A percentile compares a stretch with the other conserved stretches of the same genome.
phyloP scores from a whole-genome alignment of 2,797 vertebrate species.

The Oreortyx pictus region DNA sequence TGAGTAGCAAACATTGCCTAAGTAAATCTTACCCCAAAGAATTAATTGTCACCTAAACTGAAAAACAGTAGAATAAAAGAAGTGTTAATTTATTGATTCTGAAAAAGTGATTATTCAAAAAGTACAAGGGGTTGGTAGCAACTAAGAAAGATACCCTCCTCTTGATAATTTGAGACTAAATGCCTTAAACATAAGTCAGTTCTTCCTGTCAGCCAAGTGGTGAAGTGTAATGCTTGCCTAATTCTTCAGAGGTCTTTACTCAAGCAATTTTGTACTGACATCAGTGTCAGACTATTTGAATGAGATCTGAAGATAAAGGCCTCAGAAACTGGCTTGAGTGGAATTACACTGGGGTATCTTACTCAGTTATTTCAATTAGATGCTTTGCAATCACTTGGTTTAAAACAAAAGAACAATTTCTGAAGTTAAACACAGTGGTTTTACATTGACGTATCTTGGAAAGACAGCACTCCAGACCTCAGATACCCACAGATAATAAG shows the following conservation, averaged over 20 bases:
- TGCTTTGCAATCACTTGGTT: conserved; percentile 29
- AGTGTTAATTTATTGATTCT: background rate
- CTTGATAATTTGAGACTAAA: conserved; percentile 31
- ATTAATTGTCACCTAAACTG: background rate
- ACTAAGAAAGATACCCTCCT: background rate
- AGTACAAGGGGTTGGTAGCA: background rate
- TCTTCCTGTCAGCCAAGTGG: conserved; percentile 37
- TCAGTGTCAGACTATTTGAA: conserved; percentile 44
- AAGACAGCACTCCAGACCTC: conserved; percentile 32
- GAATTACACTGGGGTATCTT: background rate
- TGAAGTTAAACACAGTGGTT: conserved; percentile 28
- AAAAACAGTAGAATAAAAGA: background rate
- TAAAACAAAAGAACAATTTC: conserved; percentile 53
- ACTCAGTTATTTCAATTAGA: conserved; percentile 43
- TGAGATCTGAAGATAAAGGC: conserved; percentile 60
- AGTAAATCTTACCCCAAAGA: background rate
- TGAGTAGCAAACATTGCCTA: background rate
- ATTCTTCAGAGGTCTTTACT: conserved; percentile 55
- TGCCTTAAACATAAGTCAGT: conserved; percentile 47
- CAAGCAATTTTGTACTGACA: conserved; percentile 59
- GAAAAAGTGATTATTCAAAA: background rate
- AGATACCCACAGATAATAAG: conserved; percentile 49
- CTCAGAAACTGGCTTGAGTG: conserved; percentile 54
- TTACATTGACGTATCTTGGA: conserved; percentile 54
- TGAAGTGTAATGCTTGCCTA: conserved; percentile 50